These are phyloP conservation scores for Trichosurus vulpecula DNA, from an alignment of 2,797 vertebrate species.

Conservation along the genomic window DNA sequence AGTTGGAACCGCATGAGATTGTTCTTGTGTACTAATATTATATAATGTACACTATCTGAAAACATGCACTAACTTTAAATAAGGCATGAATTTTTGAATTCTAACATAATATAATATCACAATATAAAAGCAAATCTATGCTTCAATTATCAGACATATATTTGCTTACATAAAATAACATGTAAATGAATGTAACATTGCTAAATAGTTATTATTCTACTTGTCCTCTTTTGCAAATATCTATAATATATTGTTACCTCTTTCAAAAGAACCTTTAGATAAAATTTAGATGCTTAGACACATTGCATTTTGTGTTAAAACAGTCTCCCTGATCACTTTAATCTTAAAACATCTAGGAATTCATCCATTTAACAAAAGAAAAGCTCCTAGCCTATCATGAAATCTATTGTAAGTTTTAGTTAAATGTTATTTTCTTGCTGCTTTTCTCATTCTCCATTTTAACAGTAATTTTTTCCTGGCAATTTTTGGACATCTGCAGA, in stretches of 20 bases:
- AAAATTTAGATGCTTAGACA: not conserved
- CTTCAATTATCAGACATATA: not conserved
- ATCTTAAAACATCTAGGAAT: slow-evolving; percentile 13
- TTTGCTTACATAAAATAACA: not conserved
- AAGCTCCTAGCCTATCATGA: not conserved
- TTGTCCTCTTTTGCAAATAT: slow-evolving; percentile 21
- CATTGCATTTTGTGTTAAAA: not conserved
- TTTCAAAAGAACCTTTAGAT: slow-evolving; percentile 19
- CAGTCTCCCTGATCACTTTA: not conserved
- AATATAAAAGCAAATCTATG: not conserved
- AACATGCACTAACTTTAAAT: not conserved
- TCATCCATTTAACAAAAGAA: not conserved
- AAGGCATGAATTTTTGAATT: not conserved
- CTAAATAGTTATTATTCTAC: not conserved
- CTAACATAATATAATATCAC: not conserved
- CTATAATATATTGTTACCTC: slow-evolving; percentile 9
- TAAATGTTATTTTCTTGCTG: not conserved
- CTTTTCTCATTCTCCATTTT: not conserved
- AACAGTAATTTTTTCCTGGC: not conserved
- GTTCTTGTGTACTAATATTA: not conserved
- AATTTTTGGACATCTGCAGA: slow-evolving; percentile 28
- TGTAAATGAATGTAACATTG: not conserved
- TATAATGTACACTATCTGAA: not conserved
- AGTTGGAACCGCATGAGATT: not conserved
- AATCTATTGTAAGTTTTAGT: not conserved